Conservation (phyloP, 2,113 vertebrate species). For the Beaufortia kweichowensis region DNA sequence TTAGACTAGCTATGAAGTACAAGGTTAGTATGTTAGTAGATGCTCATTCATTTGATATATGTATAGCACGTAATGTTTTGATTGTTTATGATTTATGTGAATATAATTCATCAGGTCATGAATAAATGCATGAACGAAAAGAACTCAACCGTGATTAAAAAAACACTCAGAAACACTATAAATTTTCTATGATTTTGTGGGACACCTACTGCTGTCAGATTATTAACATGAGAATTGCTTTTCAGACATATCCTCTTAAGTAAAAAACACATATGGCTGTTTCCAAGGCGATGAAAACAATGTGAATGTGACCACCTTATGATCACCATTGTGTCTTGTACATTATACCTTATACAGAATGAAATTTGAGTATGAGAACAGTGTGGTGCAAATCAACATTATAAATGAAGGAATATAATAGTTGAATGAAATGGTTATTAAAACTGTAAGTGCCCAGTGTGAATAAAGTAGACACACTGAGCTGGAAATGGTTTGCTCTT, state of each 20-base stretch:
- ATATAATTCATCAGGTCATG: background rate
- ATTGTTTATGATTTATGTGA: background rate
- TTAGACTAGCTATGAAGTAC: too few relatives aligned
- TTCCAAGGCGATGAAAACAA: slow-evolving; percentile 1
- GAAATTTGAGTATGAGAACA: background rate
- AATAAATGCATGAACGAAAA: slow-evolving; percentile 19
- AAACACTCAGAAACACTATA: background rate
- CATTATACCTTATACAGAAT: background rate
- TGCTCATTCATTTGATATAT: too few relatives aligned
- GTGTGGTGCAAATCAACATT: background rate
- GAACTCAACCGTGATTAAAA: background rate
- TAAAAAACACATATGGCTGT: background rate
- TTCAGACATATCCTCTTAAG: background rate
- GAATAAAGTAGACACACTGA: background rate
- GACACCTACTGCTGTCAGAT: slow-evolving; percentile 12
- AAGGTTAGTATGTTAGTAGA: too few relatives aligned
- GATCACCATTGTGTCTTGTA: background rate
- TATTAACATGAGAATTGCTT: background rate
- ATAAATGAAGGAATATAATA: background rate
- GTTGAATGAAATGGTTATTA: background rate
- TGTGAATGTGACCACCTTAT: background rate
- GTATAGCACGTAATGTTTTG: background rate
- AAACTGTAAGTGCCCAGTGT: background rate
- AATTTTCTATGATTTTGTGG: background rate
- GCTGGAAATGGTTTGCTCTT: background rate